Evolutionary conservation across 2,888 invertebrate genomes (phyloP).

Genomic region (Leucoma salicis): DNA sequence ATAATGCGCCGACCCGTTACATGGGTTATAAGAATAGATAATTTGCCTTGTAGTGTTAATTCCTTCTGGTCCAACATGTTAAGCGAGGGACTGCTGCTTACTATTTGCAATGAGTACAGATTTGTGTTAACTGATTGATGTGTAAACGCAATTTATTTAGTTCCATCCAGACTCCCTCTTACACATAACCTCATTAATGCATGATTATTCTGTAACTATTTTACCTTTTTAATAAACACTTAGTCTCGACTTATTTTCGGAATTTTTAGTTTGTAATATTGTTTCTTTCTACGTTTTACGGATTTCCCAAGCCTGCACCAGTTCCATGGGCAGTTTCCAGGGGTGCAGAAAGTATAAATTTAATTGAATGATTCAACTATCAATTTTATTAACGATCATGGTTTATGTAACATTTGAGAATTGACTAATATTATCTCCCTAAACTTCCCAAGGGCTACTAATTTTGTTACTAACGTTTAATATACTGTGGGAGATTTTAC

Average conservation of each 20-base stretch:
- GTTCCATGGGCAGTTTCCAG: constrained; percentile 45
- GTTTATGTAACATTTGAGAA: constrained; percentile 25
- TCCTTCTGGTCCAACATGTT: too few relatives aligned
- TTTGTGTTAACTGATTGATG: too few relatives aligned
- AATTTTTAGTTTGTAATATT: constrained; percentile 53
- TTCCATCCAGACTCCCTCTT: not conserved
- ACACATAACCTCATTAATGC: constrained; percentile 1
- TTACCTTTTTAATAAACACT: too few relatives aligned
- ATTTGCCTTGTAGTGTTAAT: too few relatives aligned
- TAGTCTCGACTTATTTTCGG: constrained; percentile 48
- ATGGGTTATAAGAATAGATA: too few relatives aligned
- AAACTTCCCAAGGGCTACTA: constrained; percentile 17
- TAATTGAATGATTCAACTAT: constrained; percentile 80
- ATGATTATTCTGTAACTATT: not conserved
- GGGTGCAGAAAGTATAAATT: constrained; percentile 74
- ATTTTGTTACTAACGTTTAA: constrained; percentile 32
- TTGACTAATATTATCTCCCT: constrained; percentile 41
- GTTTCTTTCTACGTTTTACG: constrained; percentile 34
- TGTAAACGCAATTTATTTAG: not conserved
- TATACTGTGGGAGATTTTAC: constrained; percentile 27
- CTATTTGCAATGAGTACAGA: too few relatives aligned
- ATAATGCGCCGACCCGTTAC: too few relatives aligned
- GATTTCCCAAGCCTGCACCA: constrained; percentile 71
- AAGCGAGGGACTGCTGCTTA: too few relatives aligned
- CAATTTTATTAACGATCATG: constrained; percentile 28